Evolutionary conservation across 2,888 invertebrate genomes (phyloP), one percentile per base, ranked within the genome.

Genomic region (Salticus scenicus): DNA sequence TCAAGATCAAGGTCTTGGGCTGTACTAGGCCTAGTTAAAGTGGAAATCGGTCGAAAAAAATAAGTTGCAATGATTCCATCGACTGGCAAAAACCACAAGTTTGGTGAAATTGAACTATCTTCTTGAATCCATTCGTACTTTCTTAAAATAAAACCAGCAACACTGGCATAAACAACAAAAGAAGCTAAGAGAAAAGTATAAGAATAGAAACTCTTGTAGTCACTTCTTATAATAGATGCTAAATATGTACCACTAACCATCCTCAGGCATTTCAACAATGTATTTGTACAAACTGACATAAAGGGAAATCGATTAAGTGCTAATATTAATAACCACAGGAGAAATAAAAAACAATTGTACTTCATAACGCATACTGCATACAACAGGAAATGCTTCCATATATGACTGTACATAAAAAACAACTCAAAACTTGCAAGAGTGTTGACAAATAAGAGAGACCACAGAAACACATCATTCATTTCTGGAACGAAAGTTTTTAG

Each of bases 391-490:
- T 91, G 90, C 79, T 90, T 90, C 89, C 91, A 90, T 2, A 91
- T 41, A 90, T 90, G 90, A 42, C 91, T 91, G 28, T 90, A 89
- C n/a, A 90, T 88, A 85, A 92, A 90, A 87, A 92, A 91, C 27
- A 92, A 88, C 87, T 92, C 92, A 87, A 92, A 90, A 70, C 90
- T 90, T 17, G 91, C 92, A 37, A 92, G 89, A 87, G 92, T 89
- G 89, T 93, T 93, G 73, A 91, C 91, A 14, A 92, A 78, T 24
- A 92, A 88, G 47, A 93, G 90, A 88, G 91, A 92, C 69, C 91
- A 89, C 12, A 92, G 89, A 89, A 93, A 93, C 17, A 92, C 90
- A 89, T 93, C 93, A 90, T 93, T 93, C 85, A 92, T 90, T 89
- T 92, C 92, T 1, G 93, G 93, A 87, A 92, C 91, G 2, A 92